Evolutionary conservation across 2,113 vertebrate genomes (phyloP), one percentile per base, ranked within the genome.

Genomic region (Passer montanus): DNA sequence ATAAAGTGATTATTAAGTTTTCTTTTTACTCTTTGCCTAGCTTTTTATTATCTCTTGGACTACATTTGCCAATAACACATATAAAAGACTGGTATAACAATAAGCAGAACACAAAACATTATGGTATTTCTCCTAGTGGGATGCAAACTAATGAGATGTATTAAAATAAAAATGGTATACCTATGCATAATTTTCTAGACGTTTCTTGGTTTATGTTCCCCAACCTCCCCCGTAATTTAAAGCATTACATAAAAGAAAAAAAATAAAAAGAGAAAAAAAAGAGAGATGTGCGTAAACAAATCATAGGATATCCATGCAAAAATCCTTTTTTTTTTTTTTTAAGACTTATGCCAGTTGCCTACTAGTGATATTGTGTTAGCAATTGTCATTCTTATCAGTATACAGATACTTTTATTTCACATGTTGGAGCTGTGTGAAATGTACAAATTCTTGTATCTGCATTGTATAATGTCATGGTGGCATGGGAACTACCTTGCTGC

Each of bases 1-100:
- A 97, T 98, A 97, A 97, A 98, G 97, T 98, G 96, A 98, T 98
- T 98, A 97, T 98, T 98, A 97, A 98, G 97, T 97, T 98, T 98
- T 93, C 96, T 98, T 98, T 98, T 97, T 98, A 97, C 97, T 98
- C 96, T 97, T 96, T 97, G 97, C 97, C 97, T 98, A 97, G 97
- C 95, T 96, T 98, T 97, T 98, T 97, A 97, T 98, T 97, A 97
- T 98, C 95, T 97, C 96, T 97, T 94, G 97, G 97, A 98, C 96
- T 98, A 96, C 97, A 95, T 98, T 97, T 97, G 96, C 97, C 94
- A 89, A 95, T 97, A 97, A 97, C 96, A 95, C 96, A 62, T 97
- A 94, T 96, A 95, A 96, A 94, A 97, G 97, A 98, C 98, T 97
- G 97, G 97, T 96, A 93, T 98, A 94, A 97, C 91, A 83, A 86